phyloP scores from a whole-genome alignment of 2,113 vertebrate species.

The Seriola aureovittata region DNA sequence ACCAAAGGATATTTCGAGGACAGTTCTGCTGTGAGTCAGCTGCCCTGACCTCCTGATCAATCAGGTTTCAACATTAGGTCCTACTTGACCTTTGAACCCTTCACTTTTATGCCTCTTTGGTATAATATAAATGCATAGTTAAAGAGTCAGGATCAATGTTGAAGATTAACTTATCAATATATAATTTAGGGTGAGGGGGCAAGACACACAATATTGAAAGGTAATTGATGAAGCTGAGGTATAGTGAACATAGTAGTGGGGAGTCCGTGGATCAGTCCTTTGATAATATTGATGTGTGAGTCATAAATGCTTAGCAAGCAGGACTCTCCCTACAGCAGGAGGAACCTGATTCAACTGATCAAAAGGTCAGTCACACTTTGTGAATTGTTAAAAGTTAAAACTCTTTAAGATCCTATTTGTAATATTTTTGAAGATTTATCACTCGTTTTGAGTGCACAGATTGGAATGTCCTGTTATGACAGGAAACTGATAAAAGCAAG shows the following conservation, averaged over 20 bases:
- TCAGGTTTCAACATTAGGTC: conserved; percentile 9
- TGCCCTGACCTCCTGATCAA: conserved; percentile 17
- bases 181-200: conserved; percentile 14
- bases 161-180: conserved; percentile 57
- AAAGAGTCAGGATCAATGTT: conserved; percentile 47
- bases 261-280: conserved; percentile 21
- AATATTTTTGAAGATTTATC: neutral
- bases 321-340: neutral
- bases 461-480: too few species aligned
- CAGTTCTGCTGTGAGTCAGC: neutral
- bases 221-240: conserved; percentile 60
- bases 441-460: too few species aligned
- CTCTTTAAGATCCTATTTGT: neutral
- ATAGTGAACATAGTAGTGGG: conserved; percentile 12
- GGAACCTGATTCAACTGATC: conserved; percentile 4
- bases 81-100: conserved; percentile 45
- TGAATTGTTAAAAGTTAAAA: too few species aligned
- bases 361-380: neutral
- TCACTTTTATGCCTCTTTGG: conserved; percentile 13
- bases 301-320: conserved; percentile 42
- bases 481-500: too few species aligned
- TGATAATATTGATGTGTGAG: conserved; percentile 45
- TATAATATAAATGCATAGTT: conserved; percentile 46
- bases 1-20: neutral
- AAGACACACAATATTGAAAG: neutral